Evolutionary conservation across 2,797 vertebrate species (phyloP), one percentile per base, ranked within the genome.

Genomic region (Phalloptychus januarius): DNA sequence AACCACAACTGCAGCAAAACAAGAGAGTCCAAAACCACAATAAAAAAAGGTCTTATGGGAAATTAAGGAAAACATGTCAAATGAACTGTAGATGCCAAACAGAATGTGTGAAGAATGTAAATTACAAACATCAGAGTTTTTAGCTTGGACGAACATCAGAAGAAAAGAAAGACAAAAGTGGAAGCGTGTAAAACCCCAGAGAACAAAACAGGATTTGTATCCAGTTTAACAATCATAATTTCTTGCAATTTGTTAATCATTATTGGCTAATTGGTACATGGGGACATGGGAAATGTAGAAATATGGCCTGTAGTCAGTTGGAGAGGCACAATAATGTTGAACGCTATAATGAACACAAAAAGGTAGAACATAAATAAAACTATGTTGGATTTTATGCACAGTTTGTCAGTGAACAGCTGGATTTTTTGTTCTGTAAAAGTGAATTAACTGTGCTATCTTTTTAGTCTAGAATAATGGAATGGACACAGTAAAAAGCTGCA

Each of bases 91-190:
- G 83, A 87, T 83, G 83, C 75, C 79, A 81, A 46, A 25, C 76
- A 87, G 82, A 89, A 87, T 71, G 83, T 83, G 58, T 61, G 69
- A 45, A 33, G 81, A 84, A 89, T 84, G 42, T 76, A 86, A 83
- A 87, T 74, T 81, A 80, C 85, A 86, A 93, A 91, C 82, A 71
- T 82, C 46, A 50, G 85, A 85, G 80, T 92, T 88, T 92, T 87
- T 82, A 87, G 79, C 74, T 71, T 70, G 74, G 88, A 91, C 84
- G 81, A 89, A 87, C 65, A 89, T 76, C 82, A 86, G 77, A 82
- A 63, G 16, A 50, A 76, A 82, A 74, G 63, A 70, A 77, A 89
- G 76, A 88, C 72, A 82, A 75, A 81, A 84, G 38, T 82, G 72
- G 67, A 78, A 81, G 58, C 63, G 58, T 54, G 72, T 80, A 85